phyloP scores from a whole-genome alignment of 2,888 invertebrate genomes.

The Schrankia costaestrigalis region DNA sequence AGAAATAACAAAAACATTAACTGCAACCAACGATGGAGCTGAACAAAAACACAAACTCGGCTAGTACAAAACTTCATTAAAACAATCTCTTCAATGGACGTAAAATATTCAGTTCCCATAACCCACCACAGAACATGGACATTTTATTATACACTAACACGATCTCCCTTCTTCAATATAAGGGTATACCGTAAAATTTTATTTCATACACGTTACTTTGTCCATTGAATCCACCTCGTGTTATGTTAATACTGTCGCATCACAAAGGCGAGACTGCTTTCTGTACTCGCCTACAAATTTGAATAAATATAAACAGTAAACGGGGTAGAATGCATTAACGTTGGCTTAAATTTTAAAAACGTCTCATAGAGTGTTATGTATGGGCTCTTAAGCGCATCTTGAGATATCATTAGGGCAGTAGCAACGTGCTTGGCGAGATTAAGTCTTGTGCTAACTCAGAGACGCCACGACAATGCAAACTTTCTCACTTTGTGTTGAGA shows the following conservation, averaged over 20 bases:
- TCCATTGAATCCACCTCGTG: constrained; percentile 70
- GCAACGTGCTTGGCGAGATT: constrained; percentile 64
- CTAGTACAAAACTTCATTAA: constrained; percentile 21
- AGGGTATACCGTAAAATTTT: constrained; percentile 73
- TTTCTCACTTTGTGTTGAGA: constrained; percentile 42
- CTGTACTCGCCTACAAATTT: constrained; percentile 72
- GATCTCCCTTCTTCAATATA: constrained; percentile 68
- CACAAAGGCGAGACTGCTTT: constrained; percentile 65
- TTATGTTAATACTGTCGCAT: constrained; percentile 68
- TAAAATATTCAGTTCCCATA: constrained; percentile 60
- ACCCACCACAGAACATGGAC: constrained; percentile 47
- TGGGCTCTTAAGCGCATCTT: constrained; percentile 75
- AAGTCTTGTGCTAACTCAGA: constrained; percentile 62
- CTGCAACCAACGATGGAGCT: constrained; percentile 4
- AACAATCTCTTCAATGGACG: constrained; percentile 38
- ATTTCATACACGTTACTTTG: constrained; percentile 72
- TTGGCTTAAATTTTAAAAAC: constrained; percentile 79
- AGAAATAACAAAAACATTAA: constrained; percentile 11
- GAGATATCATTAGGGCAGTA: constrained; percentile 77
- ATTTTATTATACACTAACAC: constrained; percentile 64
- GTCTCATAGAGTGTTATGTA: constrained; percentile 78
- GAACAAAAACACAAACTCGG: constrained; percentile 18
- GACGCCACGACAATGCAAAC: constrained; percentile 51
- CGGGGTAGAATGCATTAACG: constrained; percentile 73
- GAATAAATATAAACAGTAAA: constrained; percentile 77